Conservation (phyloP, 2,797 vertebrate genomes). For the Eulemur mongoz region DNA sequence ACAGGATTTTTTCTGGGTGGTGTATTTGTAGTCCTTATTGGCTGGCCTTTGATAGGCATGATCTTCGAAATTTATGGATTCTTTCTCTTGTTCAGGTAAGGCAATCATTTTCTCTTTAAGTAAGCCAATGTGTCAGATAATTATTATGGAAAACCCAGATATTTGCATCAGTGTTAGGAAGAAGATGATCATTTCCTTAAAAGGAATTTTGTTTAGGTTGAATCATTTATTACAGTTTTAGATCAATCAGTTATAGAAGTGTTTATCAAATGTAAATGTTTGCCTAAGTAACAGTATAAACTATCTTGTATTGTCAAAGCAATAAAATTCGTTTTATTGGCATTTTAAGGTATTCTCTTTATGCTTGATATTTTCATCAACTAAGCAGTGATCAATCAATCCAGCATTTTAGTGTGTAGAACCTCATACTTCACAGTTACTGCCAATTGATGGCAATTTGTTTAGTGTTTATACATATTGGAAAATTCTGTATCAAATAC, state of each 20-base stretch:
- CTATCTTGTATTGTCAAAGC: not conserved
- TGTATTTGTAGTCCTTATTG: slow-evolving; percentile 95
- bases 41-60: slow-evolving; percentile 97
- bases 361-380: not conserved
- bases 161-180: not conserved
- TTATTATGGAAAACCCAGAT: not conserved
- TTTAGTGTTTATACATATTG: not conserved
- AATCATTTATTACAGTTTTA: slow-evolving; percentile 23
- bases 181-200: not conserved
- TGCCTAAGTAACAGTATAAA: not conserved
- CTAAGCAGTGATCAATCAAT: not conserved
- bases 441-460: not conserved
- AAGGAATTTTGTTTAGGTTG: not conserved
- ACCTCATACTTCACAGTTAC: not conserved
- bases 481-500: not conserved
- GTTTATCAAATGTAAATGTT: not conserved
- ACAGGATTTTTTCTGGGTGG: slow-evolving; percentile 97
- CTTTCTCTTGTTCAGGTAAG: slow-evolving; percentile 97
- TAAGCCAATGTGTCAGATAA: not conserved
- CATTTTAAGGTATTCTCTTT: not conserved
- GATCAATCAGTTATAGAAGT: slow-evolving; percentile 22
- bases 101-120: not conserved
- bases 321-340: not conserved
- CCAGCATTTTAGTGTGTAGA: not conserved
- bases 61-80: slow-evolving; percentile 98